phyloP scores from a whole-genome alignment of 1,140 invertebrate genomes.

The Aphelinus certus region DNA sequence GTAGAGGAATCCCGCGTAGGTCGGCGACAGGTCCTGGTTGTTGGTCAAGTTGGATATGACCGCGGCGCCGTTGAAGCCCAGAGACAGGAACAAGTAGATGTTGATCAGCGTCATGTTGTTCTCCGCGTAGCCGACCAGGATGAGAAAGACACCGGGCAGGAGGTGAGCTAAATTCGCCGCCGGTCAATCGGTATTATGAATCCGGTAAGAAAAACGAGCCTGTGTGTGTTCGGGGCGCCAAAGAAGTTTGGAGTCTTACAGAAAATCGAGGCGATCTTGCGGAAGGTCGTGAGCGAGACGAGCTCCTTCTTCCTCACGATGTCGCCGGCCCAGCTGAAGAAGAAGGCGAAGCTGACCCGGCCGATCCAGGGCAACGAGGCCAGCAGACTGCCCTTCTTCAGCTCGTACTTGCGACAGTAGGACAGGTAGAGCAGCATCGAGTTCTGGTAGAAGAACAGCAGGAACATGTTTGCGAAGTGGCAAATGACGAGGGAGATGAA shows the following conservation, averaged over 20 bases:
- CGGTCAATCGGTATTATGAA: neutral
- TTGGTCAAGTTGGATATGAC: conserved; percentile 83
- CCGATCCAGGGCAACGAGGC: conserved; percentile 73
- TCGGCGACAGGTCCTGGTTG: conserved; percentile 82
- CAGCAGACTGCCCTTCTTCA: conserved; percentile 74
- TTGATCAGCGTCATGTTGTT: conserved; percentile 72
- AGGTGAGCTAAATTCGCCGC: conserved; percentile 70
- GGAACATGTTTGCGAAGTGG: conserved; percentile 78
- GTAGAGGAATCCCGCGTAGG: conserved; percentile 79
- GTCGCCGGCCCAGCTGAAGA: conserved; percentile 74
- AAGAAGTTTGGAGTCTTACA: conserved; percentile 63
- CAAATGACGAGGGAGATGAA: conserved; percentile 72
- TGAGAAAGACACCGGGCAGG: conserved; percentile 73
- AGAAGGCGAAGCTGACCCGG: conserved; percentile 72
- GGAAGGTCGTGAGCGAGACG: conserved; percentile 69
- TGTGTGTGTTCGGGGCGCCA: no score
- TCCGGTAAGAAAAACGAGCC: no score
- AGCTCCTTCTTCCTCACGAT: conserved; percentile 65
- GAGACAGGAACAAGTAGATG: conserved; percentile 74
- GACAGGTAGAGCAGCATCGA: conserved; percentile 76
- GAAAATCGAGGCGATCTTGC: conserved; percentile 76
- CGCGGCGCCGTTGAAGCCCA: conserved; percentile 84
- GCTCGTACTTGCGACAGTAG: conserved; percentile 79
- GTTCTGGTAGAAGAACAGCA: conserved; percentile 83
- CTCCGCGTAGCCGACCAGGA: conserved; percentile 72